Evolutionary conservation across 2,113 vertebrate species (phyloP), one percentile per base, ranked within the genome.

Genomic region (Tetrao urogallus): DNA sequence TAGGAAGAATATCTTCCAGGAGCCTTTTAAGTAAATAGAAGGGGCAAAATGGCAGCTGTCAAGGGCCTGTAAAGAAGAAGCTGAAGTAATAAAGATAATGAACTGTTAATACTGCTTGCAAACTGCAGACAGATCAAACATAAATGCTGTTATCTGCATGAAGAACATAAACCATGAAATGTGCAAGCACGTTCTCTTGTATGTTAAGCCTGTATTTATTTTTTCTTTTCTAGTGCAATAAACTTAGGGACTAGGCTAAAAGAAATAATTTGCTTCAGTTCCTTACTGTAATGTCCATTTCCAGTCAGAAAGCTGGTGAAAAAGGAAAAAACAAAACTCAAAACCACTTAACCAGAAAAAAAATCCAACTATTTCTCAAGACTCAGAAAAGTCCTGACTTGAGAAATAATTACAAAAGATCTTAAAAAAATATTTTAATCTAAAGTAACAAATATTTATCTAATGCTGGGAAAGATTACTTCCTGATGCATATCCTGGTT

Each of bases 181-280:
- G 19, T 48, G 43, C 45, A 70, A 79, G 43, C 4, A 34, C 7
- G 10, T 65, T 21, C 34, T 66, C 21, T 77, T 4, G 18, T 42
- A 32, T 36, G 7, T 2, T 13, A n/a, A 7, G 4, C 28, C 10
- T 54, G 1, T 32, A 3, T 32, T 32, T 54, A 8, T 14, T 32
- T 32, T 19, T 57, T 57, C 17, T 19, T 73, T 65, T 0, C 8
- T 28, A 15, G 6, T 67, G 9, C 6, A 66, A 24, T 18, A 27
- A 0, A 0, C 4, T 56, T 38, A 34, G 12, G 3, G 3, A 11
- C 6, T 22, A 13, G 22, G 28, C 50, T 4, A 43, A 32, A 52
- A 30, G 25, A 86, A 10, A 19, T 8, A 0, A 0, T 8, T 11
- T 13, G 5, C 5, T 85, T 48, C 57, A 12, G 73, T 89, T 82